Conservation (phyloP, 2,797 vertebrate genomes). For the Rhynchotus rufescens region DNA sequence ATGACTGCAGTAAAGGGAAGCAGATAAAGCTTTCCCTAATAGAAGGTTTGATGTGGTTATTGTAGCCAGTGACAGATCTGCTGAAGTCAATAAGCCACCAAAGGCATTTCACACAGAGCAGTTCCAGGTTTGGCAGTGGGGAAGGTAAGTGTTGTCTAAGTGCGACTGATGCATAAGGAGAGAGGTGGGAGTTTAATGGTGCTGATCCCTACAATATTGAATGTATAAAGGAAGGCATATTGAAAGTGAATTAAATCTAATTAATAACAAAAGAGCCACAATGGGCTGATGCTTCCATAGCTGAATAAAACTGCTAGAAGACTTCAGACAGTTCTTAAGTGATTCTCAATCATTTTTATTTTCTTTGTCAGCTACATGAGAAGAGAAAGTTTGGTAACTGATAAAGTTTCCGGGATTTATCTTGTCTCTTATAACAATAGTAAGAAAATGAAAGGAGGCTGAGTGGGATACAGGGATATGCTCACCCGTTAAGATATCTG, state of each 20-base stretch:
- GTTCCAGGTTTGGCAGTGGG: not conserved
- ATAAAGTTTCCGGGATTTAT: slow-evolving; percentile 27
- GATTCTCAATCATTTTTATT: slow-evolving; percentile 46
- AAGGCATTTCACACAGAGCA: not conserved
- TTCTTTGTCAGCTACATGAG: not conserved
- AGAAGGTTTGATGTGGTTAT: not conserved
- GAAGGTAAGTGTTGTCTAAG: not conserved
- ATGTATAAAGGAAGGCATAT: not conserved
- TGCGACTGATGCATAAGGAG: not conserved
- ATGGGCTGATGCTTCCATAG: not conserved
- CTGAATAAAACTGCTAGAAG: slow-evolving; percentile 28
- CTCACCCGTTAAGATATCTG: not conserved
- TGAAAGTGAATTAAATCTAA: slow-evolving; percentile 70
- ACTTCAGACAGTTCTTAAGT: slow-evolving; percentile 15
- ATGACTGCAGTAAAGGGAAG: not conserved
- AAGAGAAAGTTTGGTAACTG: slow-evolving; percentile 14
- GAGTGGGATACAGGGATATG: not conserved
- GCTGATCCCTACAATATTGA: slow-evolving; percentile 9
- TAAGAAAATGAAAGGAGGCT: slow-evolving; percentile 26
- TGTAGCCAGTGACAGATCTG: not conserved
- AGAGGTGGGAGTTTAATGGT: not conserved
- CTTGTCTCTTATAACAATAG: slow-evolving; percentile 19
- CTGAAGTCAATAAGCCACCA: not conserved
- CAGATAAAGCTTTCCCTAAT: not conserved
- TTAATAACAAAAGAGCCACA: slow-evolving; percentile 51